Percentiles rank a stretch among this genome's conserved stretches.
Conservation (phyloP, 2,888 invertebrate species). For the Amphiduros pacificus region DNA sequence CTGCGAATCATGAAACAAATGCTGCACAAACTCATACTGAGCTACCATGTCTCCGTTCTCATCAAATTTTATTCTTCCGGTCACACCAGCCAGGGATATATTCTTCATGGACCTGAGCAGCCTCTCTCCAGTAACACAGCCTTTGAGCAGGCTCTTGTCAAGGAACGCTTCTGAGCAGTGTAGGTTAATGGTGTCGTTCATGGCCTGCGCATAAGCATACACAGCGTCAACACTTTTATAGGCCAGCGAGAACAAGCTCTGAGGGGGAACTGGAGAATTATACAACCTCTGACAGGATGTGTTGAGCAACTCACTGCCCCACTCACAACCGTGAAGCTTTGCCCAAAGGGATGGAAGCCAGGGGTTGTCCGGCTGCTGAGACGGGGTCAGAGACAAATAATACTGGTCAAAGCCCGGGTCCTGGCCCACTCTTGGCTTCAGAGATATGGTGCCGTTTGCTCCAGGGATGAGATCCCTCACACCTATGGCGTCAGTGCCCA, state of each 20-base stretch:
- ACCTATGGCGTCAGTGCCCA: conserved; percentile 9
- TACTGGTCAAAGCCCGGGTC: conserved; percentile 4
- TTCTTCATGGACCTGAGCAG: conserved; percentile 24
- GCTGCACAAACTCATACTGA: too few species aligned
- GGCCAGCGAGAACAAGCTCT: too few species aligned
- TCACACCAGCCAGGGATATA: conserved; percentile 35
- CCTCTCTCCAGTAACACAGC: not conserved
- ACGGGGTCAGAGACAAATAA: conserved; percentile 3
- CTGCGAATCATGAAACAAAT: not conserved
- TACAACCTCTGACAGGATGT: too few species aligned
- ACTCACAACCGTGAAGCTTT: not conserved
- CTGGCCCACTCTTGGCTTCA: not conserved
- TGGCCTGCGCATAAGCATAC: too few species aligned
- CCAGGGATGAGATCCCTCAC: not conserved
- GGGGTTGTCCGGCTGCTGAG: conserved; percentile 8
- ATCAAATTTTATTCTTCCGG: conserved; percentile 39
- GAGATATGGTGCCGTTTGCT: conserved; percentile 8
- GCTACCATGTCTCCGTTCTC: conserved; percentile 39
- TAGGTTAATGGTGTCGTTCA: too few species aligned
- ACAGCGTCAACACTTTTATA: too few species aligned
- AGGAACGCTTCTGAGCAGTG: too few species aligned
- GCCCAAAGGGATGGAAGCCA: conserved; percentile 6
- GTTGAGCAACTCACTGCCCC: too few species aligned
- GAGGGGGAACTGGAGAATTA: too few species aligned
- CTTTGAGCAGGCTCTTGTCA: too few species aligned